Percentiles rank a stretch among this genome's conserved stretches.
Conservation (phyloP, 2,113 vertebrate genomes). For the Macquaria australasica region DNA sequence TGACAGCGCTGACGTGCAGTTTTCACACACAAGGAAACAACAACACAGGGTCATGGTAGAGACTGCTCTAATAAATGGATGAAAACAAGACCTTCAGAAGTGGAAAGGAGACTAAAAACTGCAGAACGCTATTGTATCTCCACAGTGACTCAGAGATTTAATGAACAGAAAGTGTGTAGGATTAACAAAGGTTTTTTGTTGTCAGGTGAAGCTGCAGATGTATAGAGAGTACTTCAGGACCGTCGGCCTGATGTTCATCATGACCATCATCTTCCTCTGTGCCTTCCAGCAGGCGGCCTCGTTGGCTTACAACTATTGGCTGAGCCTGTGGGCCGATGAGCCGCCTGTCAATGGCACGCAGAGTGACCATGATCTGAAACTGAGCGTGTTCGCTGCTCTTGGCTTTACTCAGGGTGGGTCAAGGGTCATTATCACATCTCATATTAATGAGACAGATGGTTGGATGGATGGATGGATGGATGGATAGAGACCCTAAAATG, state of each 20-base stretch:
- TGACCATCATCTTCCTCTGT: constrained; percentile 81
- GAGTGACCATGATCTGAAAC: constrained; percentile 79
- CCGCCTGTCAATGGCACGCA: constrained; percentile 81
- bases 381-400: constrained; percentile 86
- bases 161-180: not conserved
- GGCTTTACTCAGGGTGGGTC: constrained; percentile 88
- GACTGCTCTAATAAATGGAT: no score
- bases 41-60: not conserved
- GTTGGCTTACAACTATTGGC: constrained; percentile 89
- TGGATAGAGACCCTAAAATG: no score
- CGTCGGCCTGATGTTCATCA: constrained; percentile 75
- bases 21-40: no score
- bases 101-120: not conserved
- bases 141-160: not conserved
- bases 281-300: constrained; percentile 88
- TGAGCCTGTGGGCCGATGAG: constrained; percentile 90
- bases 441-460: no score
- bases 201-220: constrained; percentile 83
- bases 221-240: constrained; percentile 86
- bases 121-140: not conserved
- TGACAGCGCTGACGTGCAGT: not conserved
- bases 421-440: not conserved
- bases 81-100: no score
- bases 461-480: no score
- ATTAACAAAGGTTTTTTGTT: not conserved